Percentiles rank a stretch among this genome's conserved stretches.
Conservation (phyloP, 2,797 vertebrate genomes). For the Taenioides sp. region DNA sequence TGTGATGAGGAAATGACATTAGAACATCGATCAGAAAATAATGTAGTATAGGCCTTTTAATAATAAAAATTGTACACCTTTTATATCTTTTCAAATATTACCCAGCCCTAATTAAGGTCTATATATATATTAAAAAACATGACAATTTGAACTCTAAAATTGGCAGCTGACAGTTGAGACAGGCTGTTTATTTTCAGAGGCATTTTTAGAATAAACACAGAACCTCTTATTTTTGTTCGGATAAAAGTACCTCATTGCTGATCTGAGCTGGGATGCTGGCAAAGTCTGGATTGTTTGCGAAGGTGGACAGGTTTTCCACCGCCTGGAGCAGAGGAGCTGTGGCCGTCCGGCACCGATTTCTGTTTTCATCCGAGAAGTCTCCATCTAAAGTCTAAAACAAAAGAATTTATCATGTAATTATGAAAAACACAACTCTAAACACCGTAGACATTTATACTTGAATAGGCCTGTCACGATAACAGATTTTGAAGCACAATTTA, state of each 20-base stretch:
- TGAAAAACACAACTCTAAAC: not conserved
- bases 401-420: not conserved
- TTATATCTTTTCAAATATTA: no score
- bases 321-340: slow-evolving; percentile 93
- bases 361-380: slow-evolving; percentile 98
- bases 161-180: not conserved
- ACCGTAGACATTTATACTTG: not conserved
- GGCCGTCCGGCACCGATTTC: slow-evolving; percentile 88
- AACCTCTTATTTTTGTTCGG: not conserved
- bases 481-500: no score
- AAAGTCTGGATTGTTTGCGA: slow-evolving; percentile 97
- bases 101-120: no score
- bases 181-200: not conserved
- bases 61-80: no score
- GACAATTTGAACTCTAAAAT: no score
- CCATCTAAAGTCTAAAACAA: slow-evolving; percentile 88
- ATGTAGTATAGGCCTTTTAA: no score
- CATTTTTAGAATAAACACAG: not conserved
- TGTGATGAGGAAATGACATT: no score
- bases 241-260: slow-evolving; percentile 84
- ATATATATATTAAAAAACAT: no score
- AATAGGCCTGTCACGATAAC: no score
- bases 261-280: slow-evolving; percentile 96
- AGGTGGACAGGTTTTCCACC: slow-evolving; percentile 93
- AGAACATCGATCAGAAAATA: no score